These are phyloP conservation scores for Dexiosoma caninum DNA, from an alignment of 2,888 invertebrate species.

Conservation along the genomic window DNA sequence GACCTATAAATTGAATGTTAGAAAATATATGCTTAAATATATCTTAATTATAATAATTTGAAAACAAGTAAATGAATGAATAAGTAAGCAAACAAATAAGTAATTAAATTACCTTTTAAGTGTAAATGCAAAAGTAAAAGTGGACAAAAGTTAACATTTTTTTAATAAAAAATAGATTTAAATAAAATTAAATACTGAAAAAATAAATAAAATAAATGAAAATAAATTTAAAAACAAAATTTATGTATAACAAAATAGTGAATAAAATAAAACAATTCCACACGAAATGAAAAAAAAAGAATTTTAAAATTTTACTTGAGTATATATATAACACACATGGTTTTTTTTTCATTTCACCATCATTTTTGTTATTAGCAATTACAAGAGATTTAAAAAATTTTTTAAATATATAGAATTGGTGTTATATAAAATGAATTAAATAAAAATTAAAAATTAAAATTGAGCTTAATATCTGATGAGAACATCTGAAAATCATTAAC, in stretches of 20 bases:
- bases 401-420: slow-evolving; percentile 34
- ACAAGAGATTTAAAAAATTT: slow-evolving; percentile 33
- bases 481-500: slow-evolving; percentile 56
- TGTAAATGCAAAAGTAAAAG: slow-evolving; percentile 74
- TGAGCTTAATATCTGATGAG: slow-evolving; percentile 59
- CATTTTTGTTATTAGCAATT: slow-evolving; percentile 39
- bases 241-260: slow-evolving; percentile 45
- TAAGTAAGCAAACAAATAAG: slow-evolving; percentile 38
- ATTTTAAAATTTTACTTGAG: too few relatives aligned
- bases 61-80: slow-evolving; percentile 20
- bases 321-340: slow-evolving; percentile 68
- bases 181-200: slow-evolving; percentile 58
- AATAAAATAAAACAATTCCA: slow-evolving; percentile 26
- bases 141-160: slow-evolving; percentile 76
- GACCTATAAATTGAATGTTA: slow-evolving; percentile 22
- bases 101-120: slow-evolving; percentile 66
- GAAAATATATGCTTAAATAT: background rate
- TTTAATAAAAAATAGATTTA: slow-evolving; percentile 72
- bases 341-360: slow-evolving; percentile 68
- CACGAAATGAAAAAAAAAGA: slow-evolving; percentile 55
- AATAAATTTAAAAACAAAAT: slow-evolving; percentile 59
- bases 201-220: background rate
- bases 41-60: background rate
- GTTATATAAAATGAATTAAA: slow-evolving; percentile 48
- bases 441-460: slow-evolving; percentile 44